Evolutionary conservation across 1,140 invertebrate species (phyloP).

Genomic region (Drosophila prosaltans): DNA sequence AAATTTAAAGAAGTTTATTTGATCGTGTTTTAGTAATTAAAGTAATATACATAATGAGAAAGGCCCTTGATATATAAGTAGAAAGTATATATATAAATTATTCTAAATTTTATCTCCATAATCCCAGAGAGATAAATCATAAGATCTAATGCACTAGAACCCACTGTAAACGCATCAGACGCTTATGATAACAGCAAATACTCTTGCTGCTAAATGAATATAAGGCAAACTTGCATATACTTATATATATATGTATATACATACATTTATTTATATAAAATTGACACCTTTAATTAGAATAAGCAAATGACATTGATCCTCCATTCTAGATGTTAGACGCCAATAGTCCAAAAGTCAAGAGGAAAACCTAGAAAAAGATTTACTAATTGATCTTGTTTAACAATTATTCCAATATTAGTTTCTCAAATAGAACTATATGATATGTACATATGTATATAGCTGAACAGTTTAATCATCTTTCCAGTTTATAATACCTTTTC

Average conservation of each 20-base stretch:
- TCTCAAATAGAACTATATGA: no score
- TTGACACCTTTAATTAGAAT: conserved; percentile 53
- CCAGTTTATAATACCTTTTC: no score
- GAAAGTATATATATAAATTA: no score
- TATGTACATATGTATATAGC: no score
- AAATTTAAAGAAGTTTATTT: no score
- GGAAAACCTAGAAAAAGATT: conserved; percentile 17
- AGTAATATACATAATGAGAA: no score
- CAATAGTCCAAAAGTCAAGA: conserved; percentile 31
- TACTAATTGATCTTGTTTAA: conserved; percentile 5
- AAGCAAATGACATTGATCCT: conserved; percentile 28
- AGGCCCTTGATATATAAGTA: no score
- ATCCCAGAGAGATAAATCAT: not conserved
- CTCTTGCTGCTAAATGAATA: conserved; percentile 26
- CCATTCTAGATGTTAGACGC: not conserved
- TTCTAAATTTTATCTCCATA: no score
- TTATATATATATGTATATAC: conserved; percentile 17
- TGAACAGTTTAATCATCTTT: no score
- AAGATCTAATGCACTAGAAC: not conserved
- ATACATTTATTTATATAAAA: conserved; percentile 30
- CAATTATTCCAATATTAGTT: not conserved
- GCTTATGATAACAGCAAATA: conserved; percentile 36
- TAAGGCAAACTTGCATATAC: not conserved
- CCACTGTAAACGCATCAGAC: conserved; percentile 20
- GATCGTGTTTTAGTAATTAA: no score